phyloP scores from a whole-genome alignment of 2,113 vertebrate species.

The Cacatua alba region DNA sequence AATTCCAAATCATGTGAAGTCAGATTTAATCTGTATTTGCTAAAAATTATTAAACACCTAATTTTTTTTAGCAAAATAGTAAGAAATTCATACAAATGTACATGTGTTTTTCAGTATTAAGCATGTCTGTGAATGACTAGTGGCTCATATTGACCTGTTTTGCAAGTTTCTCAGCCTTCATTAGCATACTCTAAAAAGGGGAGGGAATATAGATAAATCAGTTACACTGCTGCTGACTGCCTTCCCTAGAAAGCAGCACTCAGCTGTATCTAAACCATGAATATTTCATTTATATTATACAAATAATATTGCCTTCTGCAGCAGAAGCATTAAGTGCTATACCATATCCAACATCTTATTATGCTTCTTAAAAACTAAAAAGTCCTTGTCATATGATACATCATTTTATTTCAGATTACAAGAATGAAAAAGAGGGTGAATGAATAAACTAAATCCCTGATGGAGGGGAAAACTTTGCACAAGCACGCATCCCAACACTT shows the following conservation, averaged over 20 bases:
- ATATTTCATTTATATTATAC: not conserved
- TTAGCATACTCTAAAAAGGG: not conserved
- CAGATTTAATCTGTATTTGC: not conserved
- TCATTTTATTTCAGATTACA: not conserved
- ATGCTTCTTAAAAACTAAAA: not conserved
- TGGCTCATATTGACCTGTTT: not conserved
- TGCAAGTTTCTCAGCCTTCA: not conserved
- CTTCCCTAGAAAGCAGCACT: not conserved
- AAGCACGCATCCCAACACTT: not conserved
- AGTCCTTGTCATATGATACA: too few species aligned
- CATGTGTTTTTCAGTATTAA: not conserved
- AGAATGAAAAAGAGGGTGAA: not conserved
- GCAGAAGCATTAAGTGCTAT: not conserved
- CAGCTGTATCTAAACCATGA: not conserved
- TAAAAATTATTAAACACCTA: not conserved
- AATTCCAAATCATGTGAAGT: not conserved
- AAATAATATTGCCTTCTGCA: not conserved
- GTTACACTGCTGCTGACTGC: not conserved
- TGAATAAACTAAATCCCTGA: not conserved
- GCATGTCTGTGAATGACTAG: not conserved
- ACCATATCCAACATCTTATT: not conserved
- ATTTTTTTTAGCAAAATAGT: not conserved
- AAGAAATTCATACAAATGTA: rapidly evolving
- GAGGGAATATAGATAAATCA: not conserved
- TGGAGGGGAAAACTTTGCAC: not conserved